Conservation (phyloP, 2,113 vertebrate genomes). For the Rhizomys pruinosus region DNA sequence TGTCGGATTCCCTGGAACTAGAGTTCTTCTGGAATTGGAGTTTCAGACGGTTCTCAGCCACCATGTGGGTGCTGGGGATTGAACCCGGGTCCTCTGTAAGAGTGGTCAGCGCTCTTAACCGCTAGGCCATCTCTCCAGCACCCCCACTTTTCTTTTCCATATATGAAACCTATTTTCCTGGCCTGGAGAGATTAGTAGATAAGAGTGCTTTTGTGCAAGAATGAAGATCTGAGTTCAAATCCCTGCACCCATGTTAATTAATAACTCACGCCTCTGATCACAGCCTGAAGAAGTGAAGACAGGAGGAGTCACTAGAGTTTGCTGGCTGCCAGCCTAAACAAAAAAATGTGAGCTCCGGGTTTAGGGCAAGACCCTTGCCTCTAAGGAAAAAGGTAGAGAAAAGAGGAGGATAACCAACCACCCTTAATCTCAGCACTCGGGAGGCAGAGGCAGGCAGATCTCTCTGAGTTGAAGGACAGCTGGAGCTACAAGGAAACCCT, state of each 20-base stretch:
- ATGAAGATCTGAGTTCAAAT: background rate
- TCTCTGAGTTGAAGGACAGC: too few relatives aligned
- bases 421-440: background rate
- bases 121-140: too few relatives aligned
- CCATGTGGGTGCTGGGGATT: too few relatives aligned
- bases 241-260: background rate
- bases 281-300: background rate
- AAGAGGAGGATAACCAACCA: background rate
- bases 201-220: background rate
- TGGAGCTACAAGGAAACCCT: too few relatives aligned
- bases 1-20: too few relatives aligned
- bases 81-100: too few relatives aligned
- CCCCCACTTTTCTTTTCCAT: background rate
- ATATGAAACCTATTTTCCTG: background rate
- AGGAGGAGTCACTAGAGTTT: background rate
- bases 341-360: background rate
- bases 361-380: background rate
- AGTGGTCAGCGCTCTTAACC: too few relatives aligned
- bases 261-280: background rate
- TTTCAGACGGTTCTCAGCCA: too few relatives aligned
- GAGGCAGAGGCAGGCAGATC: too few relatives aligned
- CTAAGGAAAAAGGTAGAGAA: background rate
- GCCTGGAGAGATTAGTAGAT: background rate
- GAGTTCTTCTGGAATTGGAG: too few relatives aligned
- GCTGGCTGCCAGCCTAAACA: too few relatives aligned